Conservation (phyloP, 2,888 invertebrate genomes). For the Scaptomyza polygonia region DNA sequence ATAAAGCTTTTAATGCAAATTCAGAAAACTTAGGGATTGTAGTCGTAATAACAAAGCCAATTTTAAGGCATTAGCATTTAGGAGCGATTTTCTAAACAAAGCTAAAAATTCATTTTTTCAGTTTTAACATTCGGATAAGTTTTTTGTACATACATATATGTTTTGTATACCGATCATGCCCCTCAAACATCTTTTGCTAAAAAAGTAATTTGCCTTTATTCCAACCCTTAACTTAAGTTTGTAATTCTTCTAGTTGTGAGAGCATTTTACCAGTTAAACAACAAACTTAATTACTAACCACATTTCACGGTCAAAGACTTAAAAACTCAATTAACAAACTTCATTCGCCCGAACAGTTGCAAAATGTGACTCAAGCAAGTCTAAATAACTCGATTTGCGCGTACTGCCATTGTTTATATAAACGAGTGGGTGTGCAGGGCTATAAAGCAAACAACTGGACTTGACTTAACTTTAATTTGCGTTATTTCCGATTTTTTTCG, state of each 20-base stretch:
- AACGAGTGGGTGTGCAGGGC: too few relatives aligned
- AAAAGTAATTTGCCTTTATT: conserved; percentile 4
- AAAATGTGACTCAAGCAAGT: conserved; percentile 39
- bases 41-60: too few relatives aligned
- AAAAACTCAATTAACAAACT: conserved; percentile 22
- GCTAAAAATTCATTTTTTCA: too few relatives aligned
- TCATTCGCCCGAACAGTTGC: conserved; percentile 41
- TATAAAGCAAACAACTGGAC: too few relatives aligned
- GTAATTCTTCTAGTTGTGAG: not conserved
- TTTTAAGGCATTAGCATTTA: too few relatives aligned
- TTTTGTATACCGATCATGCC: conserved; percentile 3
- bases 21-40: too few relatives aligned
- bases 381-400: too few relatives aligned
- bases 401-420: too few relatives aligned
- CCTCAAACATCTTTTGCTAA: not conserved
- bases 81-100: not conserved
- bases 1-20: not conserved
- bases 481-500: too few relatives aligned
- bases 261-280: conserved; percentile 21
- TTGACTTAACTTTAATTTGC: too few relatives aligned
- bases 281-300: conserved; percentile 28
- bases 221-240: not conserved
- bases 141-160: not conserved
- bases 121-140: not conserved
- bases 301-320: conserved; percentile 49